Base-by-base conservation (phyloP, 2,888 invertebrate genomes). In the Napeogenes inachia region DNA sequence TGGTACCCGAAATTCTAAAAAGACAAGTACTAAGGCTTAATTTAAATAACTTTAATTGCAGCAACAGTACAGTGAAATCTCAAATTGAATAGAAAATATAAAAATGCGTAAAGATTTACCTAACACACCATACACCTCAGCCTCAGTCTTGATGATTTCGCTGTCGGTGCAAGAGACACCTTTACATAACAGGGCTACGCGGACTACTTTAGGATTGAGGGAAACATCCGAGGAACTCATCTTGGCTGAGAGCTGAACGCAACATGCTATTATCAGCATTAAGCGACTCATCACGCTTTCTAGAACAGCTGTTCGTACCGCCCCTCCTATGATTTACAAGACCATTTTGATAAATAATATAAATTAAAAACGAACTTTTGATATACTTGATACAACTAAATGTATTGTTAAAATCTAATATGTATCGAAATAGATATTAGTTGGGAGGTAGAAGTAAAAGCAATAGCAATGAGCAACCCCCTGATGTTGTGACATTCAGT, bases 171-270 rank as follows among this genome's bases (percentile, higher is more conserved):
- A 68, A 0, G 57, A 12, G 2, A 75, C 54, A 6, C 75, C 74
- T 2, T 69, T 69, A 5, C 65, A 67, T 12, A 65, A n/a, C 0
- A 84, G 69, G 4, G 68, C 66, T 2, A 64, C 42, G 4, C 75
- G 71, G 2, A 81, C 69, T 0, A 68, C 35, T 1, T 62, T 70
- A 0, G 77, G 70, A 3, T 65, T 68, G n/a, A 75, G 59, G 2
- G 64, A 63, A 2, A 68, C 54, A 4, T 71, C 62, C 0, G 74
- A 60, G 13, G 74, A 73, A 45, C 60, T 68, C 79, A 83, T 85
- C 66, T 86, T 86, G 0, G 77, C 76, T 0, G 80, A 77, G 8
- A 86, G 70, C 62, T 76, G 76, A 0, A 81, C 69, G 61, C 83
- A 79, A 0, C 80, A 74, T 4, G 74, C 74, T 45, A 80, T 74